A percentile compares a stretch with the other conserved stretches of the same genome.
Evolutionary conservation across 2,888 invertebrate species (phyloP).

Genomic region (Diachrysia chrysitis): DNA sequence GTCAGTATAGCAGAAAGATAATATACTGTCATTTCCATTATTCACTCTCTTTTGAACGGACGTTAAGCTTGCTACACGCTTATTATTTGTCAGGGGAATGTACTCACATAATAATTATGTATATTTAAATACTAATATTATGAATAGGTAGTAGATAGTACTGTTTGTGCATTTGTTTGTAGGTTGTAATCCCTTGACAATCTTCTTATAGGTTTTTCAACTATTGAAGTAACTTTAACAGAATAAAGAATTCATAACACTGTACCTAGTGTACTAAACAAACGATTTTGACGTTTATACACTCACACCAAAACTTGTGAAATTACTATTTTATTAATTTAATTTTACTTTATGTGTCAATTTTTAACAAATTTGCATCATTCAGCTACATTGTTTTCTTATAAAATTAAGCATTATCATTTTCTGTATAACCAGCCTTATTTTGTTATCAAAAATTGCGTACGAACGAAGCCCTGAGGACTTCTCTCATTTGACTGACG

Average conservation of each 20-base stretch:
- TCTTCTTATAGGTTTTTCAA: too few species aligned
- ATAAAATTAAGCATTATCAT: constrained; percentile 5
- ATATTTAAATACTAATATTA: too few species aligned
- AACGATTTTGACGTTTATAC: too few species aligned
- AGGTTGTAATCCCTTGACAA: too few species aligned
- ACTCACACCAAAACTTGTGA: too few species aligned
- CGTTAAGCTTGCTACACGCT: constrained; percentile 17
- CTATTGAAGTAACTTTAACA: too few species aligned
- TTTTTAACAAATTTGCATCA: neutral
- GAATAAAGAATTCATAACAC: too few species aligned
- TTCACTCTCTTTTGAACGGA: constrained; percentile 36
- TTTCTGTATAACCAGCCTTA: constrained; percentile 24
- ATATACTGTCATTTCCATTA: constrained; percentile 56
- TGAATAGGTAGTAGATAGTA: too few species aligned
- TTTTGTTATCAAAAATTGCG: constrained; percentile 43
- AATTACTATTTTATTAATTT: too few species aligned
- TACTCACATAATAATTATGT: neutral
- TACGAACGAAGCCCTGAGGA: constrained; percentile 32
- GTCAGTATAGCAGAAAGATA: constrained; percentile 54
- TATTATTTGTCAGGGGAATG: neutral
- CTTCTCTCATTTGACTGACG: constrained; percentile 37
- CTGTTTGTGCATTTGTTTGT: too few species aligned
- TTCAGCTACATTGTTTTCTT: neutral
- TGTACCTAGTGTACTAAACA: too few species aligned
- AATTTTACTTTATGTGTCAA: too few species aligned